Base-by-base conservation (phyloP, 2,797 vertebrate species). In the Acridotheres tristis region DNA sequence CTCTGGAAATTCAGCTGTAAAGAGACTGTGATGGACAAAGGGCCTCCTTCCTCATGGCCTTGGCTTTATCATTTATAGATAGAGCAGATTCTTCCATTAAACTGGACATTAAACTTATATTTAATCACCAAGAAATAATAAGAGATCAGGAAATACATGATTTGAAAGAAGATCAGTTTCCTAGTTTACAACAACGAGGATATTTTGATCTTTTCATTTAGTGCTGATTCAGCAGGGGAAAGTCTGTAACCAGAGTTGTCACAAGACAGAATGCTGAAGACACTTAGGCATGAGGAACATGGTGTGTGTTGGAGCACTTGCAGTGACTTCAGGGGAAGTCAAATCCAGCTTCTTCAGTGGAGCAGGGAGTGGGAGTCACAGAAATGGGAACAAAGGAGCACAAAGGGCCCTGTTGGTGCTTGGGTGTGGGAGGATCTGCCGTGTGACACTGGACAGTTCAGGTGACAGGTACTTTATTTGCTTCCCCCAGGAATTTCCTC, bases 401-500 rank as follows among this genome's bases (percentile, higher is more conserved):
- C 18, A 50, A 86, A 51, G 5, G 10, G 14, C 15, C 27, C 54
- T 43, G 3, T 48, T 75, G 55, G 2, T 75, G 36, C 27, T 75
- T 79, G 59, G 11, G 19, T 85, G 79, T 88, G 53, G 7, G 18
- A 59, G 16, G 19, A 14, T 18, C 5, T 67, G 25, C 3, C 26
- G 6, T 18, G 2, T 54, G n/a, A 42, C 47, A 20, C 13, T 25
- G 36, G 13, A 48, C 50, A 65, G 9, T 67, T 77, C 13, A 4
- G 5, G 42, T 42, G 42, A 42, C 40, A 42, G 40, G 6, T 19
- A 2, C 16, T 23, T n/a, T 5, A 3, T 50, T 65, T 66, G 32
- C 16, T 48, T 82, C 16, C 4, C 4, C 0, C 20, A 2, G 1
- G 0, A 55, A 47, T 47, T 47, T 21, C 21, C 29, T 48, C 20